Conservation (phyloP, 2,888 invertebrate genomes). For the Prosapia bicincta region DNA sequence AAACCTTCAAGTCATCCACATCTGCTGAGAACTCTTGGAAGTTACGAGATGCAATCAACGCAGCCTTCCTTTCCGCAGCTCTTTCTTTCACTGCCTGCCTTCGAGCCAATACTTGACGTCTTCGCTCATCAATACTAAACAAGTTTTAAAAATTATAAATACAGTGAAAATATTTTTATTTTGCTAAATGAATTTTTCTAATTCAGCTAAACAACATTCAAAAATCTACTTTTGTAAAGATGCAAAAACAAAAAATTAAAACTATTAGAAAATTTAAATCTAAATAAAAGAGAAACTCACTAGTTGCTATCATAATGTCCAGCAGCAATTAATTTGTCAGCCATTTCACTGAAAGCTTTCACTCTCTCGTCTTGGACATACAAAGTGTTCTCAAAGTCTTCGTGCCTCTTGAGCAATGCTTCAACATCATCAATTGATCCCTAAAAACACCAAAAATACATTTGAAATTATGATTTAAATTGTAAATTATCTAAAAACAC, state of each 20-base stretch:
- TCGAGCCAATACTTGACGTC: conserved; percentile 69
- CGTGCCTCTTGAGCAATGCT: conserved; percentile 86
- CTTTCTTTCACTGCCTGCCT: conserved; percentile 71
- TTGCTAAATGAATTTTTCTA: too few species aligned
- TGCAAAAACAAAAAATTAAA: too few species aligned
- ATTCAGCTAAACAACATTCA: too few species aligned
- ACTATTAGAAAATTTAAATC: too few species aligned
- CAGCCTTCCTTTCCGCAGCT: conserved; percentile 68
- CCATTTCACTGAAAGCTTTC: conserved; percentile 76
- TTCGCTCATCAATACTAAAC: conserved; percentile 63
- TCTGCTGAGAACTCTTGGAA: conserved; percentile 93
- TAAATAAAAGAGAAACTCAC: conserved; percentile 60
- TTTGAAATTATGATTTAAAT: too few species aligned
- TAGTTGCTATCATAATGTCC: conserved; percentile 77
- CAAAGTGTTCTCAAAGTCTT: conserved; percentile 89
- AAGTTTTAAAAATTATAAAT: too few species aligned
- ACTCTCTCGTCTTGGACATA: conserved; percentile 91
- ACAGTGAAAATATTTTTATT: too few species aligned
- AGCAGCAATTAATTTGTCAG: conserved; percentile 72
- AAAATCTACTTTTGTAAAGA: too few species aligned
- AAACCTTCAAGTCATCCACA: conserved; percentile 82
- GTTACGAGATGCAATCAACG: conserved; percentile 77
- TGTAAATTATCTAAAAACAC: too few species aligned
- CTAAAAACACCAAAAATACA: too few species aligned
- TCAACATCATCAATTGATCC: conserved; percentile 88